These are phyloP conservation scores for Oophaga sylvatica DNA, from an alignment of 2,797 vertebrate species.

Conservation along the genomic window DNA sequence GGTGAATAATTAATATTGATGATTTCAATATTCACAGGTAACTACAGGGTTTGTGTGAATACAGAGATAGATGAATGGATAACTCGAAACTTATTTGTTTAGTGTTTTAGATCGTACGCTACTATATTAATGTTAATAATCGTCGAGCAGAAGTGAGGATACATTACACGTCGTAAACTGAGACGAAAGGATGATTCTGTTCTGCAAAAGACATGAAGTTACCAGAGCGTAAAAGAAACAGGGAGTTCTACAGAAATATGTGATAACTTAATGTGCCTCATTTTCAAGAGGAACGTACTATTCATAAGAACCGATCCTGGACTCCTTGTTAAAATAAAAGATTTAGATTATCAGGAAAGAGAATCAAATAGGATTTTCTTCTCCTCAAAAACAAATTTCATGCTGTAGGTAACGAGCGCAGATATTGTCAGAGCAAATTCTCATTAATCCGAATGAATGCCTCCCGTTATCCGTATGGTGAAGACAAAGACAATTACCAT, in stretches of 20 bases:
- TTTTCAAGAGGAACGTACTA: slow-evolving; percentile 34
- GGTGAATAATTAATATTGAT: too few relatives aligned
- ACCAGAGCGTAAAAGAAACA: slow-evolving; percentile 42
- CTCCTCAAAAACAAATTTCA: not conserved
- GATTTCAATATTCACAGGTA: not conserved
- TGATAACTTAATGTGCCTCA: slow-evolving; percentile 34
- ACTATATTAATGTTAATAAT: not conserved
- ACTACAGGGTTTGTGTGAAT: not conserved
- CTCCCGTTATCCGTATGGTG: not conserved
- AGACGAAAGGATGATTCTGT: slow-evolving; percentile 30
- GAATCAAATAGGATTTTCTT: not conserved
- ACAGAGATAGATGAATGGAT: too few relatives aligned
- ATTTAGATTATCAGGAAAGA: slow-evolving; percentile 7
- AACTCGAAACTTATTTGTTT: not conserved
- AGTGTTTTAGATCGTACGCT: not conserved
- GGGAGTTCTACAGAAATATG: slow-evolving; percentile 49
- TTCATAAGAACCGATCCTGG: slow-evolving; percentile 21
- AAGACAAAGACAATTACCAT: not conserved
- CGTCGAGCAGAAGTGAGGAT: not conserved
- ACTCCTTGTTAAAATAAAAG: slow-evolving; percentile 41
- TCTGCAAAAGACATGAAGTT: slow-evolving; percentile 38
- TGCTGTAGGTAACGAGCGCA: not conserved
- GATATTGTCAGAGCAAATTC: not conserved
- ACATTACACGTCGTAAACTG: slow-evolving; percentile 26
- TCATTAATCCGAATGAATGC: not conserved